phyloP scores from a whole-genome alignment of 2,113 vertebrate species.

The Deroptyus accipitrinus region DNA sequence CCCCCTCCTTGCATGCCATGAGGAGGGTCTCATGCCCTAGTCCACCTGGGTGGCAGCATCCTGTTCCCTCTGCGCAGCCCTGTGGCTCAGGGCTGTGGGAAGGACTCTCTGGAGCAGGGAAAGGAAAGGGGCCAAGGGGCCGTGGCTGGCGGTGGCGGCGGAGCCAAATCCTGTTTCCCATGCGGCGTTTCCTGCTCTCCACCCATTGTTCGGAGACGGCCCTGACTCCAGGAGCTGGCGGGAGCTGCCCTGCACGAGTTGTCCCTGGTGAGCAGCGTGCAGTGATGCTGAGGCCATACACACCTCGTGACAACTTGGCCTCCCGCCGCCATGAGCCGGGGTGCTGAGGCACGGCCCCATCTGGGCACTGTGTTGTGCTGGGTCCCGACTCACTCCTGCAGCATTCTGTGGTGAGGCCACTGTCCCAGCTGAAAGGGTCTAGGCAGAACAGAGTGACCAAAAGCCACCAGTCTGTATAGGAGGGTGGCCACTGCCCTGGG shows the following conservation, averaged over 20 bases:
- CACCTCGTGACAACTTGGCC: not conserved
- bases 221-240: slow-evolving; percentile 18
- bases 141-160: not conserved
- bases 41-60: rapidly evolving
- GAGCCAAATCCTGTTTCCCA: slow-evolving; percentile 73
- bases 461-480: rapidly evolving
- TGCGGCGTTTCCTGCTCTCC: slow-evolving; percentile 71
- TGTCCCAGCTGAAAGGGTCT: rapidly evolving
- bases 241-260: not conserved
- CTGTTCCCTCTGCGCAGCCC: not conserved
- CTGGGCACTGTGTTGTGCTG: rapidly evolving
- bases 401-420: rapidly evolving
- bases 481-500: rapidly evolving
- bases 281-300: not conserved
- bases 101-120: slow-evolving; percentile 53
- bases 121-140: slow-evolving; percentile 64
- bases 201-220: slow-evolving; percentile 69
- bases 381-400: rapidly evolving
- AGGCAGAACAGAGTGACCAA: not conserved
- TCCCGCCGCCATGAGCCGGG: rapidly evolving
- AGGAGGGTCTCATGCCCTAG: not conserved
- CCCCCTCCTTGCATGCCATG: not conserved
- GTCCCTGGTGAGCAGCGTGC: not conserved
- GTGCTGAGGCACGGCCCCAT: not conserved
- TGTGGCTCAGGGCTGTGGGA: not conserved